Evolutionary conservation across 2,888 invertebrate species (phyloP).

Genomic region (Tachina lurida): DNA sequence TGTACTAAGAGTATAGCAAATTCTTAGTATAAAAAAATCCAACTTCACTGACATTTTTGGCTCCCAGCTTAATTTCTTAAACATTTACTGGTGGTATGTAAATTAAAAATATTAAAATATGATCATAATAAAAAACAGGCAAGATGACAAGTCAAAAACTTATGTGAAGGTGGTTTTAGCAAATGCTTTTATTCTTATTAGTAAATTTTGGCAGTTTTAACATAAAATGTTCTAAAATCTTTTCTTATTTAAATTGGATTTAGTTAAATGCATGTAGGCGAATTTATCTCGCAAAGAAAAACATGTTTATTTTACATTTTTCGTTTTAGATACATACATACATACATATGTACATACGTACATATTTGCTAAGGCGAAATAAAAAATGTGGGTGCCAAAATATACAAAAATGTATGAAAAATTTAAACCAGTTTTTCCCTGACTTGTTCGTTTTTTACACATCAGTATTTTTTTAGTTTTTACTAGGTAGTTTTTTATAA

Average conservation of each 20-base stretch:
- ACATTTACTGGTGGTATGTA: too few species aligned
- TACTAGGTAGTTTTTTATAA: not conserved
- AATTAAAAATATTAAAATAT: not conserved
- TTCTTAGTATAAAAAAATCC: too few species aligned
- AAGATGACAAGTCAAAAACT: constrained; percentile 4
- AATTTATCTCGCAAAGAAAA: constrained; percentile 50
- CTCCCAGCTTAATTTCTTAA: too few species aligned
- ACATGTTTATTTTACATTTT: constrained; percentile 56
- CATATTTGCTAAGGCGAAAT: constrained; percentile 42
- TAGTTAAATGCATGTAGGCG: constrained; percentile 65
- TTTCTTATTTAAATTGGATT: constrained; percentile 50
- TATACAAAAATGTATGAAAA: constrained; percentile 36
- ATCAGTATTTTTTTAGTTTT: constrained; percentile 1
- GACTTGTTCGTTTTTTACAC: not conserved
- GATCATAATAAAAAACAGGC: not conserved
- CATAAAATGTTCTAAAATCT: constrained; percentile 39
- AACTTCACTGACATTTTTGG: too few species aligned
- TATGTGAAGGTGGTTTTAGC: constrained; percentile 33
- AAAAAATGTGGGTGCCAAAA: constrained; percentile 63
- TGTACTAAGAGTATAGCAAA: too few species aligned
- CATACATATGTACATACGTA: not conserved
- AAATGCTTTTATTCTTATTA: constrained; percentile 11
- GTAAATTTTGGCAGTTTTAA: constrained; percentile 11
- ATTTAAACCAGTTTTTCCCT: constrained; percentile 64
- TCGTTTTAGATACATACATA: constrained; percentile 31